Evolutionary conservation across 2,888 invertebrate species (phyloP), one percentile per base, ranked within the genome.

Genomic region (Drosophila birchii): DNA sequence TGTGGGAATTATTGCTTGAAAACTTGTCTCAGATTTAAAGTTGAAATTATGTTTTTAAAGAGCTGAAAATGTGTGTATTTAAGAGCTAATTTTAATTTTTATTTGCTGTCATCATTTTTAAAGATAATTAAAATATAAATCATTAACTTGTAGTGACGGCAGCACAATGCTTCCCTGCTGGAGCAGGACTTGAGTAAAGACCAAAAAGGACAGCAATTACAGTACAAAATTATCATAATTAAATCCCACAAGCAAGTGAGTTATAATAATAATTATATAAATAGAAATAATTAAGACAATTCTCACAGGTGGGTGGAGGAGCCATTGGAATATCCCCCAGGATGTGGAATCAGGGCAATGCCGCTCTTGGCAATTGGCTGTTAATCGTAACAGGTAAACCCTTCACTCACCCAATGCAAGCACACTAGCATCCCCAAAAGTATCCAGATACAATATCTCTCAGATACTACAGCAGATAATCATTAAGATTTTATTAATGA

Each of bases 361-460:
- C 70, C 63, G 73, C 64, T 67, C 68, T 69, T 59, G 80, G 81
- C 64, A 88, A 87, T 67, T 87, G 90, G 89, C 86, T 91, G 78
- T 74, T 92, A 75, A 81, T 83, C 71, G 68, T 91, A 67, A 81
- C 91, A 92, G 91, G 91, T 91, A 89, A 90, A 49, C 56, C 49
- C 64, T 71, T 57, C 68, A 73, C 70, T 41, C 54, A 70, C 53
- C 54, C 70, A 58, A 44, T 20, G 23, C 45, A 23, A 38, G 14
- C 36, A 20, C 39, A 38, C 34, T 44, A 44, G 11, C 66, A 53
- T 66, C 47, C 7, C 29, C 8, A 23, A 11, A 11, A 34, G 18
- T 38, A 34, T 47, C 44, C 23, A 45, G 44, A 49, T 47, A 18
- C 14, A 51, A 18, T 20, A 51, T 51, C 45, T 29, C 39, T n/a